These are phyloP conservation scores for Epinephelus lanceolatus DNA, from an alignment of 2,113 vertebrate species.

Conservation along the genomic window DNA sequence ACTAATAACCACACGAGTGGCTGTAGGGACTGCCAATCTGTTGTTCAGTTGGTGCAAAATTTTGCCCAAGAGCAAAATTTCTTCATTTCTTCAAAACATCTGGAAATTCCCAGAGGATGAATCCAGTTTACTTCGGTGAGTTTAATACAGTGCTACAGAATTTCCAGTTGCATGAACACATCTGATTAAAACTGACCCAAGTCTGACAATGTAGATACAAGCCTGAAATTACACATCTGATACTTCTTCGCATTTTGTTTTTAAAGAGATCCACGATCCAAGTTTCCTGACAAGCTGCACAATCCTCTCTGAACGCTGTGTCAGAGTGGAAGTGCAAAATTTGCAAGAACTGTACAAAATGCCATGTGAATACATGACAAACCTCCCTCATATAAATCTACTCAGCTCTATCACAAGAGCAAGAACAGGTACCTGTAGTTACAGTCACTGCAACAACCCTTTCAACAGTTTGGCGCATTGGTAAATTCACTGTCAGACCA, in stretches of 20 bases:
- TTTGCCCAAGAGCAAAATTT: not conserved
- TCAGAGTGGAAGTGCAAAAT: not conserved
- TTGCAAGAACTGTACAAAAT: not conserved
- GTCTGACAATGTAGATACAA: no score
- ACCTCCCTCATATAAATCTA: slow-evolving; percentile 10
- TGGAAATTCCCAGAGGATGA: not conserved
- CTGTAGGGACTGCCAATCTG: not conserved
- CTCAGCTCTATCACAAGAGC: not conserved
- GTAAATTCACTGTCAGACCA: not conserved
- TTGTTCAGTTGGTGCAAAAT: not conserved
- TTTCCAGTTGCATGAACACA: not conserved
- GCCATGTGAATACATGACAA: not conserved
- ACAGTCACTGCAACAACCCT: not conserved
- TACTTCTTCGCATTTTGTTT: no score
- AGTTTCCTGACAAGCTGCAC: not conserved
- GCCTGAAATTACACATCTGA: not conserved
- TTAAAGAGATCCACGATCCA: not conserved
- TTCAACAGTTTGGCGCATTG: not conserved
- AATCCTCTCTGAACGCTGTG: not conserved
- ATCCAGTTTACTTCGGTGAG: not conserved
- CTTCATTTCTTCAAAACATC: not conserved
- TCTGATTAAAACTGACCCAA: not conserved
- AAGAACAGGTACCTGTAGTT: not conserved
- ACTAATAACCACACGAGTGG: not conserved
- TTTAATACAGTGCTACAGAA: not conserved